Evolutionary conservation across 1,140 invertebrate genomes (phyloP), one percentile per base, ranked within the genome.

Genomic region (Listronotus bonariensis): DNA sequence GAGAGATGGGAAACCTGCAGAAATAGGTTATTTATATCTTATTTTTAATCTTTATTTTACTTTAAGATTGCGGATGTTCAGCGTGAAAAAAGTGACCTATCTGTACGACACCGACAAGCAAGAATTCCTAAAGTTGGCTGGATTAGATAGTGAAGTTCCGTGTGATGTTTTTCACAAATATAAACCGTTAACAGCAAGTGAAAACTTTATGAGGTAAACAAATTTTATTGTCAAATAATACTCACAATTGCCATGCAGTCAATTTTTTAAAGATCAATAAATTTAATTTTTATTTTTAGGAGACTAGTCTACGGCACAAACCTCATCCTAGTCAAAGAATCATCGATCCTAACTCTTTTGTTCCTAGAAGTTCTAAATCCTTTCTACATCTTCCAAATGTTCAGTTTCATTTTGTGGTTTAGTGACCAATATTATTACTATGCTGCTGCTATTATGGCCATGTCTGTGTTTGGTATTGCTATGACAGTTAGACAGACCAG

Each of bases 321-420:
- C 76, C 85, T 89, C 70, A 95, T 95, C 71, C 82, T 85, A 36
- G 88, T 94, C 1, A 89, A 90, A 14, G 84, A 92, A 10, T 85
- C 89, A 65, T 85, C 87, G 46, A 82, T 93, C 26, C 72, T 86
- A 42, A 85, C 86, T 1, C 78, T 95, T 12, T 78, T 93, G 1
- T 80, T 92, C 15, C 77, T 93, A 11, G 92, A 95, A 81, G 86
- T 92, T 41, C 85, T 98, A 46, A 96, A 96, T 79, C 97, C 96
- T 1, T 98, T 97, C 80, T 98, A 98, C 80, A 89, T 98, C 49
- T 97, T 96, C 79, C 94, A 97, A 89, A 78, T 92, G 40, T 94
- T 93, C 74, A 94, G 92, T 9, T 85, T 95, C 14, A 79, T 85
- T 3, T 83, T 95, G 42, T 95, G 92, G 92, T 82, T 93, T 15